Conservation (phyloP, 1,140 invertebrate species). For the Caenorhabditis inopinata region DNA sequence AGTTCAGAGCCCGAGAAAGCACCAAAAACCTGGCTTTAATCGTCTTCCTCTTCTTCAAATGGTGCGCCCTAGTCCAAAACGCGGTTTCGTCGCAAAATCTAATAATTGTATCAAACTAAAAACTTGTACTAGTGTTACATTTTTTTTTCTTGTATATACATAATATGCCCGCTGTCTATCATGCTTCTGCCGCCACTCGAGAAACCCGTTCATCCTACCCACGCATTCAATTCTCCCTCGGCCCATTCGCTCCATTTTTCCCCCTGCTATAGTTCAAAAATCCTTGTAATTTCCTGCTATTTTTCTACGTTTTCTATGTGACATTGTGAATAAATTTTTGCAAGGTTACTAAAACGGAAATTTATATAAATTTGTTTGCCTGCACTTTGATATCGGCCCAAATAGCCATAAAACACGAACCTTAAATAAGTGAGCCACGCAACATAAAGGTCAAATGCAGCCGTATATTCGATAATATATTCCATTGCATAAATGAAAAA, state of each 20-base stretch:
- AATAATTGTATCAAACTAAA: neutral
- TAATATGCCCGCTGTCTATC: neutral
- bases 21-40: conserved; percentile 6
- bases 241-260: neutral
- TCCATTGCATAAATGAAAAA: conserved; percentile 80
- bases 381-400: neutral
- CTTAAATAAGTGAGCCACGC: conserved; percentile 79
- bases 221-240: neutral
- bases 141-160: neutral
- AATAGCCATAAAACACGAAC: conserved; percentile 54
- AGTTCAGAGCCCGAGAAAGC: conserved; percentile 7
- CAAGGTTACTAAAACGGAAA: no score
- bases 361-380: neutral
- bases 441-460: conserved; percentile 74
- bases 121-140: neutral
- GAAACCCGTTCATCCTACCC: conserved; percentile 17
- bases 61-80: neutral
- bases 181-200: neutral
- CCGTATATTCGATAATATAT: conserved; percentile 78
- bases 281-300: conserved; percentile 15
- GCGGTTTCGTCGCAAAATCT: neutral
- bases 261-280: conserved; percentile 23
- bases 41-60: neutral
- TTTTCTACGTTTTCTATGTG: neutral
- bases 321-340: no score